Base-by-base conservation (phyloP, 2,797 vertebrate species). In the Myiothlypis chrysogaster region DNA sequence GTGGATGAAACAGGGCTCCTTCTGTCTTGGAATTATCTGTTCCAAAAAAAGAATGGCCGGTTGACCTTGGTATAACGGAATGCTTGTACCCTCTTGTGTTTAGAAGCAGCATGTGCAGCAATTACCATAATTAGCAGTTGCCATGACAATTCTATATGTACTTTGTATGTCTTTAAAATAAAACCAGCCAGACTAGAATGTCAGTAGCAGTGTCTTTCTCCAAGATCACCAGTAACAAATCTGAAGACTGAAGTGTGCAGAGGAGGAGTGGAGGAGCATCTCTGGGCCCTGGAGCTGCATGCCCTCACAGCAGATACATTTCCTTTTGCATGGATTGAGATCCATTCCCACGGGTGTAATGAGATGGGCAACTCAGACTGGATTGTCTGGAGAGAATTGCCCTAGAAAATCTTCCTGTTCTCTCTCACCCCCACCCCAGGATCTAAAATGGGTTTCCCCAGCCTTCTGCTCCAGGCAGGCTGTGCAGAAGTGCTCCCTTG, bases 61-160 rank as follows among this genome's bases (percentile, higher is more conserved):
- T 63, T 97, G 95, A 95, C 93, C 94, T 94, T 93, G 76, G 56
- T 96, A 76, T 95, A 95, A 53, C 20, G 46, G 93, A 94, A 95
- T 1, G 63, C 95, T 96, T 97, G 78, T 96, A 96, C 92, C 93
- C 91, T 96, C 95, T 97, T 91, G 86, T 95, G 96, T 97, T 97
- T 96, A 85, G 89, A 94, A 93, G 88, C 66, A 91, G 94, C 82
- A 83, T 97, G 95, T 97, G 96, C 94, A 94, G 72, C 75, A 91
- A 94, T 95, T 96, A 94, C 94, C 92, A 93, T 96, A 94, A 95
- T 95, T 96, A 94, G 64, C 89, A 88, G 94, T 98, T 66, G 88
- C 96, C 96, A 98, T 98, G 97, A 97, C 95, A 96, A 98, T 92
- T 88, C 93, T 97, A 76, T 95, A 84, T 93, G 91, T 95, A 86